Percentiles rank a stretch among this genome's conserved stretches.
These are phyloP conservation scores for Drosophila colorata DNA, from an alignment of 2,888 invertebrate species.

Conservation along the genomic window DNA sequence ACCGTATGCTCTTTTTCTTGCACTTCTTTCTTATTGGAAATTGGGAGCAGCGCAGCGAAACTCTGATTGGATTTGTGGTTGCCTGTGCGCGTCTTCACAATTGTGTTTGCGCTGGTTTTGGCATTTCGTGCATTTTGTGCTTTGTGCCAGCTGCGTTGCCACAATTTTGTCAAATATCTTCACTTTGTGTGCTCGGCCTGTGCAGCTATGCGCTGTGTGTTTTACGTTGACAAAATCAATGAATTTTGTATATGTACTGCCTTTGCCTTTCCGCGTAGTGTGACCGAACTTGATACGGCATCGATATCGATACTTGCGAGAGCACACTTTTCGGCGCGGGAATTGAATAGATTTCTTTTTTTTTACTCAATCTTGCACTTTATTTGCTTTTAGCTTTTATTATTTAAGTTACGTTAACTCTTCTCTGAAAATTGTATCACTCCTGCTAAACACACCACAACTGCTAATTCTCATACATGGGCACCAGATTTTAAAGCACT, in stretches of 20 bases:
- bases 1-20: slow-evolving; percentile 61
- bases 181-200: slow-evolving; percentile 55
- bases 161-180: slow-evolving; percentile 58
- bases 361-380: not conserved
- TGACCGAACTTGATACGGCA: slow-evolving; percentile 24
- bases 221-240: slow-evolving; percentile 82
- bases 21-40: slow-evolving; percentile 62
- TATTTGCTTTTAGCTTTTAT: not conserved
- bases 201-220: slow-evolving; percentile 68
- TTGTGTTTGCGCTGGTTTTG: slow-evolving; percentile 5
- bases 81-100: slow-evolving; percentile 27
- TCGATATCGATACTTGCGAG: slow-evolving; percentile 19
- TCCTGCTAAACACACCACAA: too few relatives aligned
- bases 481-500: too few relatives aligned
- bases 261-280: slow-evolving; percentile 42
- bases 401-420: too few relatives aligned
- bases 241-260: slow-evolving; percentile 82
- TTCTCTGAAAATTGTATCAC: too few relatives aligned
- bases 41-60: slow-evolving; percentile 37
- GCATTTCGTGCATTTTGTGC: slow-evolving; percentile 44
- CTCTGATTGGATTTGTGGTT: slow-evolving; percentile 40
- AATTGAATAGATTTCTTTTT: not conserved
- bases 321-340: slow-evolving; percentile 13
- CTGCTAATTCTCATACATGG: too few relatives aligned
- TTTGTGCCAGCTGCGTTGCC: slow-evolving; percentile 45